These are phyloP conservation scores for Lasioglossum villosulum DNA, from an alignment of 2,888 invertebrate genomes.

Conservation along the genomic window DNA sequence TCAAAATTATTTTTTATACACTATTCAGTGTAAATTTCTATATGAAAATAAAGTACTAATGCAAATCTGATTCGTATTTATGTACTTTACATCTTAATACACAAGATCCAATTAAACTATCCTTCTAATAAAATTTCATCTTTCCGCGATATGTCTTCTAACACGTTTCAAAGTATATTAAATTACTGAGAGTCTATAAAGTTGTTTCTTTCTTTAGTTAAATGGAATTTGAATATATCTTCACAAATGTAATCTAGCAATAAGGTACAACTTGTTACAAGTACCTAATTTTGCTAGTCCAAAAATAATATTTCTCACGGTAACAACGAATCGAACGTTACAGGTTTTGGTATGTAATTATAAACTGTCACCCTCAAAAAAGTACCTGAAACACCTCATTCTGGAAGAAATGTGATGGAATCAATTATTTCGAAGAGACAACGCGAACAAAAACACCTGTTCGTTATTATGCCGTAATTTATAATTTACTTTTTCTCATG, in stretches of 20 bases:
- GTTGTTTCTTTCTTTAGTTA: constrained; percentile 17
- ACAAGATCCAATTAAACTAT: constrained; percentile 16
- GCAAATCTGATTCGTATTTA: constrained; percentile 29
- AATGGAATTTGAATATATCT: constrained; percentile 17
- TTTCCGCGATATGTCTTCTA: constrained; percentile 42
- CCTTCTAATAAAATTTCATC: constrained; percentile 11
- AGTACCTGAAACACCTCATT: constrained; percentile 67
- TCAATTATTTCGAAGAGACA: constrained; percentile 54
- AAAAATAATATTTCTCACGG: constrained; percentile 33
- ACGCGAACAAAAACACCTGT: constrained; percentile 66
- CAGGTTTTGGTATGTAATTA: constrained; percentile 20
- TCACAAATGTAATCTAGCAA: constrained; percentile 26
- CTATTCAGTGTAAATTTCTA: constrained; percentile 15
- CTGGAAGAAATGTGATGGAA: constrained; percentile 64
- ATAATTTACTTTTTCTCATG: constrained; percentile 69
- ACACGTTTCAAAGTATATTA: constrained; percentile 27
- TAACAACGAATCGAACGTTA: constrained; percentile 37
- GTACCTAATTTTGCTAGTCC: constrained; percentile 27
- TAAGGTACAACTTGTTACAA: constrained; percentile 33
- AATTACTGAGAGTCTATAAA: constrained; percentile 31
- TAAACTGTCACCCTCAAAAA: constrained; percentile 64
- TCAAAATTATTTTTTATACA: constrained; percentile 1
- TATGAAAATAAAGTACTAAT: neutral
- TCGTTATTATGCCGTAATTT: constrained; percentile 66
- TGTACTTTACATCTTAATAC: constrained; percentile 33